Evolutionary conservation across 2,113 vertebrate genomes (phyloP).

Genomic region (Struthidea cinerea): DNA sequence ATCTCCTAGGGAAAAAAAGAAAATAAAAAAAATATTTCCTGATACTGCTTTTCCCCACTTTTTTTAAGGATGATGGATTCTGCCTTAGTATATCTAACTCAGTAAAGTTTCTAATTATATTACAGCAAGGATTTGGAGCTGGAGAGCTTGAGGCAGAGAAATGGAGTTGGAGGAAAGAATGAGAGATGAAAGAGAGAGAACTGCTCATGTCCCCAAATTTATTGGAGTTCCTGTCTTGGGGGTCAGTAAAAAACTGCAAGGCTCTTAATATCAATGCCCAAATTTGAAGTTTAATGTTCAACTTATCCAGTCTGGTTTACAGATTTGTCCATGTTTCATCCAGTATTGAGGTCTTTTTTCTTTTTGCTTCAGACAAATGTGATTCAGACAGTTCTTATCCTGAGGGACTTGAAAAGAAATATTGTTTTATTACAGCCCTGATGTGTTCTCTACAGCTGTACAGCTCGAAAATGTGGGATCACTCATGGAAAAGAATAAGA

Average conservation of each 20-base stretch:
- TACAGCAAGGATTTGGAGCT: not conserved
- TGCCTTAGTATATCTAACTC: not conserved
- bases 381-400: not conserved
- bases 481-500: not conserved
- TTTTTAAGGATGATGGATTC: not conserved
- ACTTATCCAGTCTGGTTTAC: not conserved
- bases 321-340: not conserved
- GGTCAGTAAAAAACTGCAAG: not conserved
- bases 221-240: not conserved
- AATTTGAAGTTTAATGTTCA: not conserved
- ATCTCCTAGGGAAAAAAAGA: not conserved
- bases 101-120: not conserved
- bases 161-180: not conserved
- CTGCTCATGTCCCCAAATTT: not conserved
- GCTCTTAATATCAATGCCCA: not conserved
- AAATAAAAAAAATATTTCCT: not conserved
- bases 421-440: not conserved
- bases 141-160: not conserved
- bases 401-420: not conserved
- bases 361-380: not conserved
- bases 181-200: not conserved
- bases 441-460: not conserved
- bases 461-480: not conserved
- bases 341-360: not conserved
- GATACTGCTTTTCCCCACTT: rapidly evolving